A percentile compares a stretch with the other conserved stretches of the same genome.
Conservation (phyloP, 2,113 vertebrate species). For the Cervus canadensis region DNA sequence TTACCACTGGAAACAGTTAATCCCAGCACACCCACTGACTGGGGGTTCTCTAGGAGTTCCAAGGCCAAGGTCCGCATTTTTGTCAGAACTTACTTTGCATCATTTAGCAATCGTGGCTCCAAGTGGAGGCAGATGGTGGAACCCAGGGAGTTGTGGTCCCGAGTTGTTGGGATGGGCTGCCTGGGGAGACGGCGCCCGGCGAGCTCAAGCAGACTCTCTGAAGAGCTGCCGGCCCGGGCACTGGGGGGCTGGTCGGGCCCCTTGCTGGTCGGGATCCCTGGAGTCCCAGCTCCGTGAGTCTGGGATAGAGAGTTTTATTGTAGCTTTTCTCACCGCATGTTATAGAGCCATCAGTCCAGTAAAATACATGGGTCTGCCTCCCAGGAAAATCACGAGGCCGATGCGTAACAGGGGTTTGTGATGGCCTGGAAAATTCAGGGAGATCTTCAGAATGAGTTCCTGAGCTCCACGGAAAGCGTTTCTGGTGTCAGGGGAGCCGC, state of each 20-base stretch:
- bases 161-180: not conserved
- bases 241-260: not conserved
- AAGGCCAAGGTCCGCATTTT: not conserved
- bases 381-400: conserved; percentile 52
- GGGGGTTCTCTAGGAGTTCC: not conserved
- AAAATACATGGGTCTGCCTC: conserved; percentile 56
- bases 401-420: conserved; percentile 23
- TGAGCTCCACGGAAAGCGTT: conserved; percentile 26
- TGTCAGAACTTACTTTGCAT: not conserved
- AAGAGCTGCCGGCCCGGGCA: not conserved
- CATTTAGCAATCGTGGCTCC: not conserved
- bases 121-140: too few relatives aligned
- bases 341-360: conserved; percentile 68
- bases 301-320: conserved; percentile 33
- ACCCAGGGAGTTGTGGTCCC: not conserved
- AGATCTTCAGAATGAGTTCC: conserved; percentile 55
- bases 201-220: not conserved
- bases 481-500: conserved; percentile 22
- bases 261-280: not conserved
- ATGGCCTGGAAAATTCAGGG: conserved; percentile 41
- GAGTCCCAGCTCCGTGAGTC: not conserved
- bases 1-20: not conserved
- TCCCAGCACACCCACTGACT: fast-evolving
- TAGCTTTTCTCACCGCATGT: conserved; percentile 41
- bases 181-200: not conserved